phyloP scores from a whole-genome alignment of 2,888 invertebrate genomes.

The Cataglyphis rosenhaueri region DNA sequence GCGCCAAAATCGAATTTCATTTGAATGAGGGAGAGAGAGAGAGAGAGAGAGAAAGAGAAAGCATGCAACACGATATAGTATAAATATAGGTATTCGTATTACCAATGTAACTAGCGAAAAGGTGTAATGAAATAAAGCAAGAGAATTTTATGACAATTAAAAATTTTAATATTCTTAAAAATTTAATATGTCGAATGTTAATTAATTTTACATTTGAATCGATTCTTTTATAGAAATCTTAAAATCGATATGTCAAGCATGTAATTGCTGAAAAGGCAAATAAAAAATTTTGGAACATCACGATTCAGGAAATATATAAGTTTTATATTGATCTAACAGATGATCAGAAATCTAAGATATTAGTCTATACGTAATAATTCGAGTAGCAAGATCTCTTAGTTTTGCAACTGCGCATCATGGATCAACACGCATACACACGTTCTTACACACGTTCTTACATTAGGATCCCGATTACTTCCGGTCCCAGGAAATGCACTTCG shows the following conservation, averaged over 20 bases:
- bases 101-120: not conserved
- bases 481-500: constrained; percentile 36
- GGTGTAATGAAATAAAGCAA: not conserved
- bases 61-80: not conserved
- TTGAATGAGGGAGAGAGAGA: not conserved
- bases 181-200: not conserved
- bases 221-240: not conserved
- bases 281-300: not conserved
- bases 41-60: too few species aligned
- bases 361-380: not conserved
- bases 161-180: not conserved
- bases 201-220: not conserved
- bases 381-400: not conserved
- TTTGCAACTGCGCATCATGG: not conserved
- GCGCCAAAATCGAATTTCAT: not conserved
- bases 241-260: not conserved
- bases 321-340: not conserved
- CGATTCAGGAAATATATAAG: not conserved
- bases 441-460: constrained; percentile 35
- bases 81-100: not conserved
- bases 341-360: not conserved
- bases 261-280: not conserved
- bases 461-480: constrained; percentile 64
- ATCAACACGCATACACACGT: not conserved
- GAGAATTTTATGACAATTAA: not conserved